Evolutionary conservation across 2,113 vertebrate species (phyloP).

Genomic region (Hiodon tergisus): DNA sequence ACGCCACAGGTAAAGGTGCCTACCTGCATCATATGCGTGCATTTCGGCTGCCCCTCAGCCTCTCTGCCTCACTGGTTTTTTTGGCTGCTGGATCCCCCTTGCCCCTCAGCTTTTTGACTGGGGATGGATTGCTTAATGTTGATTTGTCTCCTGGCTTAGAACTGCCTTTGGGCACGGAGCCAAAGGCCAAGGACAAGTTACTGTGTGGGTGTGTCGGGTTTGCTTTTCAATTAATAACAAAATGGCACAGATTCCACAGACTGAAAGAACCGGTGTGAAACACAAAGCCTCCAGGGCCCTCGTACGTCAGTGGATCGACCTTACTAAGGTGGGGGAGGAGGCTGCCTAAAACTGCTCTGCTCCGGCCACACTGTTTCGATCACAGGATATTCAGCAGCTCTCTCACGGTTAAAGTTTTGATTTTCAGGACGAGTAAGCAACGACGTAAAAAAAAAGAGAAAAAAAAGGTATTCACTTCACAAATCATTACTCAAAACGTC

Average conservation of each 20-base stretch:
- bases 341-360: not conserved
- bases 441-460: not conserved
- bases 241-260: not conserved
- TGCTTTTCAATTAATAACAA: not conserved
- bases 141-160: no score
- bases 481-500: conserved; percentile 27
- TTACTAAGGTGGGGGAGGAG: not conserved
- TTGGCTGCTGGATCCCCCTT: no score
- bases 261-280: not conserved
- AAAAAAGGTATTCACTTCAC: conserved; percentile 24
- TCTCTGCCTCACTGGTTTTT: no score
- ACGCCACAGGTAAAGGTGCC: no score
- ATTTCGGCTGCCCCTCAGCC: no score
- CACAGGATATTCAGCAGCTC: not conserved
- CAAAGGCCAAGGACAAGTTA: no score
- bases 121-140: no score
- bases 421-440: not conserved
- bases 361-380: not conserved
- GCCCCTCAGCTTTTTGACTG: no score
- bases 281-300: not conserved
- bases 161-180: no score
- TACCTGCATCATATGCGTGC: no score
- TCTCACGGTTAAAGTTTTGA: not conserved
- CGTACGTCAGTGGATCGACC: not conserved
- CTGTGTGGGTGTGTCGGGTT: no score